phyloP scores from a whole-genome alignment of 1,140 invertebrate species.

The Metaphire vulgaris region DNA sequence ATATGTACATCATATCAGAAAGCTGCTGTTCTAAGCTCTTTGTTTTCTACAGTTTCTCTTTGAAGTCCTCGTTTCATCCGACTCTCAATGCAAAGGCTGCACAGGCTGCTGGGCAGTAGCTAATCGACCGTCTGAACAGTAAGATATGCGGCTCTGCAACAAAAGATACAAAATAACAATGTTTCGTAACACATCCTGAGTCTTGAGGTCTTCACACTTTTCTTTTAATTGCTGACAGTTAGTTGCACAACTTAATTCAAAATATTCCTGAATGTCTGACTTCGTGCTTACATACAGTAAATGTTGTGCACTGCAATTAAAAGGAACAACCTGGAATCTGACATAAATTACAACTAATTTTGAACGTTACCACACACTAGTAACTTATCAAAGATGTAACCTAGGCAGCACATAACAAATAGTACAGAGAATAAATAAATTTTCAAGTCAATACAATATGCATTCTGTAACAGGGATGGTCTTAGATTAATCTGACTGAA shows the following conservation, averaged over 20 bases:
- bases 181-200: too few species aligned
- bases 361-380: too few species aligned
- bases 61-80: too few species aligned
- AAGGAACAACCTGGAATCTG: neutral
- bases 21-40: too few species aligned
- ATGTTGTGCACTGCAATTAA: neutral
- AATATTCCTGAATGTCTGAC: neutral
- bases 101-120: neutral
- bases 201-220: too few species aligned
- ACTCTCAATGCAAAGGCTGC: too few species aligned
- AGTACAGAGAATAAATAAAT: too few species aligned
- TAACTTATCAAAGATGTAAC: too few species aligned
- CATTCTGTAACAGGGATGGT: neutral
- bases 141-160: constrained; percentile 59
- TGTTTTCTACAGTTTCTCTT: too few species aligned
- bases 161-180: constrained; percentile 28
- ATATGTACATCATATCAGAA: too few species aligned
- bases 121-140: constrained; percentile 54
- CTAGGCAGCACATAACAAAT: too few species aligned
- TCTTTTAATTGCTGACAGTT: constrained; percentile 4
- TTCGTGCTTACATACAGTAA: neutral
- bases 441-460: neutral
- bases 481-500: neutral
- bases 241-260: constrained; percentile 4
- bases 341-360: too few species aligned